Percentiles rank a stretch among this genome's conserved stretches.
phyloP scores from a whole-genome alignment of 2,888 invertebrate genomes.

The Platypus cylindrus region DNA sequence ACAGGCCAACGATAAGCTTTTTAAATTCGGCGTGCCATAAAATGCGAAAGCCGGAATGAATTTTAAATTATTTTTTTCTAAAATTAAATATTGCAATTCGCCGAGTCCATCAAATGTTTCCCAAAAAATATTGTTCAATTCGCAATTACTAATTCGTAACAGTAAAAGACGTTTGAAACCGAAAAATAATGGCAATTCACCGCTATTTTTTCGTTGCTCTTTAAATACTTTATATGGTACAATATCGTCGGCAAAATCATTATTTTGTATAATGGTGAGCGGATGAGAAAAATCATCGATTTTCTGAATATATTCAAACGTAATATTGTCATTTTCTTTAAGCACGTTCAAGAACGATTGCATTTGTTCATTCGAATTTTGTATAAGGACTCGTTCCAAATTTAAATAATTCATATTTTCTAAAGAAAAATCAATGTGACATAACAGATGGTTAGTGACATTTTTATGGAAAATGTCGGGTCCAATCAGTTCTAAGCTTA shows the following conservation, averaged over 20 bases:
- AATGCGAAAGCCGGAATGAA: conserved; percentile 56
- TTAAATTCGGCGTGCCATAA: conserved; percentile 51
- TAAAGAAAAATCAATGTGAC: conserved; percentile 39
- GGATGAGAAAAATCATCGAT: conserved; percentile 25
- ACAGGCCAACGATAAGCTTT: conserved; percentile 49
- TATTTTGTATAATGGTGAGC: conserved; percentile 29
- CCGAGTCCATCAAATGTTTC: conserved; percentile 55
- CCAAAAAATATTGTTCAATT: conserved; percentile 49
- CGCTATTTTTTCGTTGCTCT: conserved; percentile 38
- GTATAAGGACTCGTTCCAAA: conserved; percentile 36
- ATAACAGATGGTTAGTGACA: conserved; percentile 29
- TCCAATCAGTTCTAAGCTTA: conserved; percentile 49
- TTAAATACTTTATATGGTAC: conserved; percentile 52
- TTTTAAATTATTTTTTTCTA: conserved; percentile 50
- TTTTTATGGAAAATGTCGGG: conserved; percentile 29
- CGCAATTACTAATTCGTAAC: conserved; percentile 46
- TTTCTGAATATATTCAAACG: conserved; percentile 31
- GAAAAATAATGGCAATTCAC: conserved; percentile 35
- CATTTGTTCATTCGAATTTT: conserved; percentile 28
- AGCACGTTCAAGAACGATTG: conserved; percentile 35
- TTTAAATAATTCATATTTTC: conserved; percentile 39
- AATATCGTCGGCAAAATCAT: conserved; percentile 38
- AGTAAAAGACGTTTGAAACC: conserved; percentile 42
- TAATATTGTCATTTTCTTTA: conserved; percentile 26
- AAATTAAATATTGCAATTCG: conserved; percentile 45